A percentile compares a stretch with the other conserved stretches of the same genome.
Evolutionary conservation across 1,140 invertebrate species (phyloP).

Genomic region (Eumeta japonica): DNA sequence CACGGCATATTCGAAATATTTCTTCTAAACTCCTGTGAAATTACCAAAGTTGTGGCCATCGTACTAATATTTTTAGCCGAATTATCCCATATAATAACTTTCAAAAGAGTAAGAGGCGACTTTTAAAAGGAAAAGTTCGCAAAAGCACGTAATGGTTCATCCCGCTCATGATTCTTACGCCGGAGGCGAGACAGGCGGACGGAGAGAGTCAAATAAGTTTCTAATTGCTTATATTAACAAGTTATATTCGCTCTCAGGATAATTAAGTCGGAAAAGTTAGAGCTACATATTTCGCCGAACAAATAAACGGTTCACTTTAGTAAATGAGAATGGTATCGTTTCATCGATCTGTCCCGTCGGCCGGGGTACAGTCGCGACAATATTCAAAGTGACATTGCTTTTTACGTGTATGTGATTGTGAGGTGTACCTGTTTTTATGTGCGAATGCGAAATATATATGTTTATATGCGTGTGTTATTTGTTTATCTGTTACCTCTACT

Average conservation of each 20-base stretch:
- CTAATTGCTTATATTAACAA: slow-evolving; percentile 59
- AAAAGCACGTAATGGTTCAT: slow-evolving; percentile 56
- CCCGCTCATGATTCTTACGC: slow-evolving; percentile 50
- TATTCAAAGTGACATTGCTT: too few relatives aligned
- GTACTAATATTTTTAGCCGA: slow-evolving; percentile 50
- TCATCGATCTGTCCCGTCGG: too few relatives aligned
- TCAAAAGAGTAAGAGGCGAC: slow-evolving; percentile 52
- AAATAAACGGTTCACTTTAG: too few relatives aligned
- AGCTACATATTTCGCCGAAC: slow-evolving; percentile 33
- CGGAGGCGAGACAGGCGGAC: slow-evolving; percentile 48
- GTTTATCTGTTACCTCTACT: too few relatives aligned
- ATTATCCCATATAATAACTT: slow-evolving; percentile 56
- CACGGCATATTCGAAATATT: slow-evolving; percentile 35
- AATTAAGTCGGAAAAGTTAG: slow-evolving; percentile 53
- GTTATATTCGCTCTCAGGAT: slow-evolving; percentile 54
- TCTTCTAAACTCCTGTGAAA: slow-evolving; percentile 32
- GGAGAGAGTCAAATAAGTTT: slow-evolving; percentile 57
- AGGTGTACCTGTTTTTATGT: too few relatives aligned
- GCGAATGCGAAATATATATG: too few relatives aligned
- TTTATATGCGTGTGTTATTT: too few relatives aligned
- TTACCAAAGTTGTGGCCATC: slow-evolving; percentile 43
- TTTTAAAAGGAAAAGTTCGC: slow-evolving; percentile 56
- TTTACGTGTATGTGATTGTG: too few relatives aligned
- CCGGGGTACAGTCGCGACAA: too few relatives aligned
- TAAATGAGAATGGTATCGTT: too few relatives aligned